Conservation (phyloP, 2,797 vertebrate species). For the Florisuga fusca region DNA sequence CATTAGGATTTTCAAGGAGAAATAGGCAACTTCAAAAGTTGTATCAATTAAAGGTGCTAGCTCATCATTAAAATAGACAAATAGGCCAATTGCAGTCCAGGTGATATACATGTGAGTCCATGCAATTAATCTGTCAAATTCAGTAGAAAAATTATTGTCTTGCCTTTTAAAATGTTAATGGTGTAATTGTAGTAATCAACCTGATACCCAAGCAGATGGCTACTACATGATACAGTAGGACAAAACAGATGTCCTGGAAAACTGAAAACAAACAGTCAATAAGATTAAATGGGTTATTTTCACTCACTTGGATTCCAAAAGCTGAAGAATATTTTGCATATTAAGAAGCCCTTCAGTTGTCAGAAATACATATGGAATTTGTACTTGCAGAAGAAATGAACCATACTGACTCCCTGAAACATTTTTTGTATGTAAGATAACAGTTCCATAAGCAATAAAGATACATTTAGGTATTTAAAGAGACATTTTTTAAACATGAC, state of each 20-base stretch:
- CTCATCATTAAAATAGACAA: background rate
- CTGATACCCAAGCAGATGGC: background rate
- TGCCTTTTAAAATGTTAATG: background rate
- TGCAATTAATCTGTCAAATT: background rate
- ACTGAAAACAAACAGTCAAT: background rate
- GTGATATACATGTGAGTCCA: background rate
- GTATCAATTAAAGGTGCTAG: background rate
- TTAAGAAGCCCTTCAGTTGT: slow-evolving; percentile 89
- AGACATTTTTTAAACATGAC: background rate
- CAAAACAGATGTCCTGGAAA: background rate
- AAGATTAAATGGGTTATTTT: background rate
- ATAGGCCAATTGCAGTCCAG: background rate
- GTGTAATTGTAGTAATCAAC: background rate
- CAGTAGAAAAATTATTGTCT: background rate
- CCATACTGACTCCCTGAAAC: slow-evolving; percentile 34
- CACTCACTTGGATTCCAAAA: slow-evolving; percentile 89
- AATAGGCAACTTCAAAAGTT: accelerated
- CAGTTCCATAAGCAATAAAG: background rate
- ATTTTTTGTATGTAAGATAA: slow-evolving; percentile 31
- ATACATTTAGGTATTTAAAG: background rate
- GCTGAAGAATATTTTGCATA: slow-evolving; percentile 84
- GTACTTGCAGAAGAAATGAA: slow-evolving; percentile 79
- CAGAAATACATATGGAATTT: slow-evolving; percentile 87
- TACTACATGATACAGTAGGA: background rate
- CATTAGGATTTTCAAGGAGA: background rate